phyloP scores from a whole-genome alignment of 2,797 vertebrate genomes.

The Megaceryle alcyon region DNA sequence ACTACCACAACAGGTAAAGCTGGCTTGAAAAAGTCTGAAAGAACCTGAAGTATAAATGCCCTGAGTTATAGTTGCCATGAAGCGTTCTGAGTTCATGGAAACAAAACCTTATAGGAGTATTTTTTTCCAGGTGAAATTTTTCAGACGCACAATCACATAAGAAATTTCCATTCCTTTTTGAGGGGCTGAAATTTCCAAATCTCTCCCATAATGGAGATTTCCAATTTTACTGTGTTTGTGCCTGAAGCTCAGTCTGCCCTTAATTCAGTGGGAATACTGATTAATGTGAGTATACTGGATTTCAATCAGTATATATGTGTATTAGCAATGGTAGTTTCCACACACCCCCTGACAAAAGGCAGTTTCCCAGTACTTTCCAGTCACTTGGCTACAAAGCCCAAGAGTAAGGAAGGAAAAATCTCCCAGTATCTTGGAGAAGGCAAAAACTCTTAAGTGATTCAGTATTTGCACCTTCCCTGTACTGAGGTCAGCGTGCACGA shows the following conservation, averaged over 20 bases:
- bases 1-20: neutral
- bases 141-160: neutral
- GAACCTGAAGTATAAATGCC: neutral
- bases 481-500: neutral
- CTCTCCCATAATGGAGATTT: neutral
- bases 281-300: no score
- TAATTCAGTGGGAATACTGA: neutral
- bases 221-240: neutral
- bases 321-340: neutral
- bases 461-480: neutral
- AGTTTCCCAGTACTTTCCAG: neutral
- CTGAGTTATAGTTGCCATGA: neutral
- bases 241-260: neutral
- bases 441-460: neutral
- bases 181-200: neutral
- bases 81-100: neutral
- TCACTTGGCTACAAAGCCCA: neutral
- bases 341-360: neutral
- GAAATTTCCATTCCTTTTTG: neutral
- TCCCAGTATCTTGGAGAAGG: neutral
- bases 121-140: neutral
- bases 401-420: neutral
- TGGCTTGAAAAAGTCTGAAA: neutral
- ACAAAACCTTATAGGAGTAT: neutral
- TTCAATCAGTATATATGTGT: neutral